Percentiles rank a stretch among this genome's conserved stretches.
Conservation (phyloP, 2,797 vertebrate species). For the Danio jaintianensis region DNA sequence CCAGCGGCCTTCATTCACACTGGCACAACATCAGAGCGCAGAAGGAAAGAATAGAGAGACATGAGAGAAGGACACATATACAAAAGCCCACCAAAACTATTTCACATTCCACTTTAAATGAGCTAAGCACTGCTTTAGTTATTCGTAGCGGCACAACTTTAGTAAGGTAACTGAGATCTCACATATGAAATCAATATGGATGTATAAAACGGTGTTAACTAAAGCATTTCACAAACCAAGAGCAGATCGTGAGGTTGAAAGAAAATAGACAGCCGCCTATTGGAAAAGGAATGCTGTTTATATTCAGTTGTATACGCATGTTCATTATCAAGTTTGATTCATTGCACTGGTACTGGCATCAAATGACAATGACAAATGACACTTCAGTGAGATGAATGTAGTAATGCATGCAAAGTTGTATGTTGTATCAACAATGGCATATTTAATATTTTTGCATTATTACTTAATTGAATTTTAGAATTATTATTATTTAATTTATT, state of each 20-base stretch:
- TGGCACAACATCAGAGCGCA: constrained; percentile 38
- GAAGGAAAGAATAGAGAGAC: constrained; percentile 12
- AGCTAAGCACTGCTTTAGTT: constrained; percentile 8
- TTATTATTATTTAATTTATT: too few relatives aligned
- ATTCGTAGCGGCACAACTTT: constrained; percentile 4
- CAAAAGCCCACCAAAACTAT: constrained; percentile 15
- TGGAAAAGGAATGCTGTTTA: constrained; percentile 9
- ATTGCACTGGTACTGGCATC: constrained; percentile 8
- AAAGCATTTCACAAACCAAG: background rate
- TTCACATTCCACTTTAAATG: constrained; percentile 24
- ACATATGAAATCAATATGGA: background rate
- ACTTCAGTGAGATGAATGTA: background rate
- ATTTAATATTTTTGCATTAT: too few relatives aligned
- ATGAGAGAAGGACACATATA: constrained; percentile 28
- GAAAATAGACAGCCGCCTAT: constrained; percentile 10
- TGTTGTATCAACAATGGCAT: too few relatives aligned
- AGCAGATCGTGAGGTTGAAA: background rate
- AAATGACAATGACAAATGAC: background rate
- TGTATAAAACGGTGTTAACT: background rate
- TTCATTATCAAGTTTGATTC: constrained; percentile 6
- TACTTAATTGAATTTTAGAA: too few relatives aligned
- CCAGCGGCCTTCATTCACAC: constrained; percentile 59
- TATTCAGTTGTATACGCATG: background rate
- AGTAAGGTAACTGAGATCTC: constrained; percentile 1
- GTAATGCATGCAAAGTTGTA: background rate